phyloP scores from a whole-genome alignment of 2,888 invertebrate genomes.

The Troilus luridus region DNA sequence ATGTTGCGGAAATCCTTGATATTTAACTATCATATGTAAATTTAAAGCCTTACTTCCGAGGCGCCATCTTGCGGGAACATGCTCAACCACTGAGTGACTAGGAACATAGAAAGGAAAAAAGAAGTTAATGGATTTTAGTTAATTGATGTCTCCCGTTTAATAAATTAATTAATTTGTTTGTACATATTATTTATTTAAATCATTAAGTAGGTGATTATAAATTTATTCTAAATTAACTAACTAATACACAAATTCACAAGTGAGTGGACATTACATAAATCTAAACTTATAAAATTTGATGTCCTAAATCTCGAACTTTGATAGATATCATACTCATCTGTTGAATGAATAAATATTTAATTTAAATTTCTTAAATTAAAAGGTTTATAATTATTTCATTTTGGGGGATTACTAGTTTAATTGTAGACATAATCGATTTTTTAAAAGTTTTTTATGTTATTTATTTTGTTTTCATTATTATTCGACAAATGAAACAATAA shows the following conservation, averaged over 20 bases:
- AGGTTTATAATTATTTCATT: neutral
- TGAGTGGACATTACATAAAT: neutral
- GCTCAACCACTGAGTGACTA: neutral
- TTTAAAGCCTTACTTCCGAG: neutral
- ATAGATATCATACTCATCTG: neutral
- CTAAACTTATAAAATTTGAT: neutral
- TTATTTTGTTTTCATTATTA: too few relatives aligned
- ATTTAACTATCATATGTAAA: conserved; percentile 37
- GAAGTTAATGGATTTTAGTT: neutral
- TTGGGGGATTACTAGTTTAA: too few relatives aligned
- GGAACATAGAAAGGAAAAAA: neutral
- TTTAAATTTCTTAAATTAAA: neutral
- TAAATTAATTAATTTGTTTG: neutral
- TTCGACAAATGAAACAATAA: too few relatives aligned
- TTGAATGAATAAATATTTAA: neutral
- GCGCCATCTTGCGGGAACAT: conserved; percentile 5
- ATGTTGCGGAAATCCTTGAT: conserved; percentile 22
- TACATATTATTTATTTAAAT: neutral
- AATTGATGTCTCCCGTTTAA: neutral
- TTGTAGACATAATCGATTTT: too few relatives aligned
- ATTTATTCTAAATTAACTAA: neutral
- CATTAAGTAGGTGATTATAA: neutral
- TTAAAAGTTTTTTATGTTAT: too few relatives aligned
- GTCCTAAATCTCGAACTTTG: neutral
- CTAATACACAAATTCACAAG: neutral